Conservation (phyloP, 2,888 invertebrate species). For the Conus canariensis region DNA sequence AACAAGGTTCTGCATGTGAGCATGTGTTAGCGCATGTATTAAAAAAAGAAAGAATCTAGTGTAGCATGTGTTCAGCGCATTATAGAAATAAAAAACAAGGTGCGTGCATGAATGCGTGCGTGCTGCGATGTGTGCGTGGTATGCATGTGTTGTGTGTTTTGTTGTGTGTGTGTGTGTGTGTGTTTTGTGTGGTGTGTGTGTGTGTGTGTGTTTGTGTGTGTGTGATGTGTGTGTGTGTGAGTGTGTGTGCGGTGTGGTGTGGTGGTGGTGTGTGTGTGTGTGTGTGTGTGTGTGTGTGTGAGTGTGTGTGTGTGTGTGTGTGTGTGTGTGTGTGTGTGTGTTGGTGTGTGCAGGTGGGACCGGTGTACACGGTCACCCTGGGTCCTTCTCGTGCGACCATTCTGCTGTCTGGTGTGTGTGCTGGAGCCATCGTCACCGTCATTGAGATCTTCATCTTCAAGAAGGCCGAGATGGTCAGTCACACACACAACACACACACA, state of each 20-base stretch:
- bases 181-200: neutral
- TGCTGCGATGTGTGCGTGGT: slow-evolving; percentile 10
- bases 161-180: neutral
- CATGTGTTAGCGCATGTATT: too few species aligned
- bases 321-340: neutral
- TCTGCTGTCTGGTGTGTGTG: slow-evolving; percentile 61
- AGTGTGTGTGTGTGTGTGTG: slow-evolving; percentile 3
- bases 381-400: slow-evolving; percentile 64
- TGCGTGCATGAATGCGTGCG: neutral
- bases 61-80: too few species aligned
- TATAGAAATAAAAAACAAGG: too few species aligned
- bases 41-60: too few species aligned
- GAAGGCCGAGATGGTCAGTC: slow-evolving; percentile 64
- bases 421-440: slow-evolving; percentile 62
- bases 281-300: slow-evolving; percentile 8
- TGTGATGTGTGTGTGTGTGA: slow-evolving; percentile 13
- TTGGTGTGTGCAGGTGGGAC: slow-evolving; percentile 22
- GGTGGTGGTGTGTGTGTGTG: neutral
- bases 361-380: slow-evolving; percentile 55
- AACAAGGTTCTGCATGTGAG: too few species aligned
- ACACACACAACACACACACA: slow-evolving; percentile 33
- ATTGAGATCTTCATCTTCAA: slow-evolving; percentile 64
- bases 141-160: neutral
- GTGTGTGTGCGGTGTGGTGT: neutral
- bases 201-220: neutral